Base-by-base conservation (phyloP, 2,888 invertebrate species). In the Malthinus seriepunctatus region DNA sequence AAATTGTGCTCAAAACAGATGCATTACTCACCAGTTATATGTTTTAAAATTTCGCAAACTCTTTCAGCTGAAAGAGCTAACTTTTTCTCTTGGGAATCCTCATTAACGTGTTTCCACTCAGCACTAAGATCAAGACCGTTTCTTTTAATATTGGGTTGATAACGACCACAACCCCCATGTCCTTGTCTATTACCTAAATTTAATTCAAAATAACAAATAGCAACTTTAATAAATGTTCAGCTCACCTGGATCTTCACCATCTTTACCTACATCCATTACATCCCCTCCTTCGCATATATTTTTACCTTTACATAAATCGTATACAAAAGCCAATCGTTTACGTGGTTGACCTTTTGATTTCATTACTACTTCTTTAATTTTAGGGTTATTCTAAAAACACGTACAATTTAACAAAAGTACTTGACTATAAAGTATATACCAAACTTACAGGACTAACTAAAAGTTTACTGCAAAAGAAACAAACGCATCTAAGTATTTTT, bases 21-120 rank as follows among this genome's bases (percentile, higher is more conserved):
- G 14, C n/a, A 3, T 0, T 11, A 15, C 39, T 42, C 23, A 42
- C 84, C 85, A 67, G 90, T 89, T 50, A 97, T 95, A 72, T 93
- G 92, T 79, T 96, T 95, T 35, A 99, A 86, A 65, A 99, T 96
- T 81, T 99, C 99, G 86, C 94, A 92, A 1, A 97, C 98, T 68
- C 97, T 83, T 78, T 99, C 99, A 1, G 98, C 99, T 5, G 94
- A 93, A 6, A 99, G 83, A 1, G 85, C 81, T 11, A 97, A 95
- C 79, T 99, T 98, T 75, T 93, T 92, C 76, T 99, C 97, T 79
- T 98, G 97, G 5, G 95, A 92, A 73, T 99, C 98, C 81, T 99
- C 99, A 79, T 99, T 99, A 0, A 94, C 88, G 77, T 97, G 91
- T 79, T 96, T 99, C 99, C 99, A 99, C 80, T 99, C 98, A 0